Evolutionary conservation across 2,113 vertebrate species (phyloP).

Genomic region (Ptilorrhoa leucosticta): DNA sequence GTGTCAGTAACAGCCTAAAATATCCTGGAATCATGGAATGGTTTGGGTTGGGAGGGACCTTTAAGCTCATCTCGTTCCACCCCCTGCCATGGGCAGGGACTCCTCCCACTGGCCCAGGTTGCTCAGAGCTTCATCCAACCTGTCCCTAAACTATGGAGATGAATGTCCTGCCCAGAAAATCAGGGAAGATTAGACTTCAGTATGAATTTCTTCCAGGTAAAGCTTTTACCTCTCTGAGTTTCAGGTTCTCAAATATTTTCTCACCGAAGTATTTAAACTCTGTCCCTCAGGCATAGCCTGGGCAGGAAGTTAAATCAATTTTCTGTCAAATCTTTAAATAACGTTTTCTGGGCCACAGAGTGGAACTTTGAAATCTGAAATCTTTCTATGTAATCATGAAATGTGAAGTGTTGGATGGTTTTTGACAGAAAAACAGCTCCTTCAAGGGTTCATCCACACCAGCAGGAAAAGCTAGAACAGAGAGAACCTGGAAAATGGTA

Average conservation of each 20-base stretch:
- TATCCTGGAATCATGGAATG: neutral
- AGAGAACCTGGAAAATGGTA: neutral
- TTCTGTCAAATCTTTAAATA: neutral
- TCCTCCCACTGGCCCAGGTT: neutral
- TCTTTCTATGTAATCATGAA: neutral
- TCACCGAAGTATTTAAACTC: neutral
- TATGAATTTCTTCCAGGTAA: neutral
- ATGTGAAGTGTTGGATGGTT: rapidly evolving
- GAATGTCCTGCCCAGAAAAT: neutral
- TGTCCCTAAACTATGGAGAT: neutral
- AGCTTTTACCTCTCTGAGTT: neutral
- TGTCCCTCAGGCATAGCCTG: rapidly evolving
- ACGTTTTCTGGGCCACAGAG: neutral
- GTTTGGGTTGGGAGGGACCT: neutral
- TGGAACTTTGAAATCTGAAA: too few relatives aligned
- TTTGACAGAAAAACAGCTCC: neutral
- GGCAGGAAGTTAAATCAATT: neutral
- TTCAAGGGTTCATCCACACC: neutral
- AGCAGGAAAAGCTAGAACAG: neutral
- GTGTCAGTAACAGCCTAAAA: neutral
- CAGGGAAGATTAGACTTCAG: rapidly evolving
- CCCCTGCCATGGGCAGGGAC: neutral
- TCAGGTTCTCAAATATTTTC: neutral
- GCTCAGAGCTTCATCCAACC: neutral
- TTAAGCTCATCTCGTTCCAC: neutral